Percentiles rank a stretch among this genome's conserved stretches.
phyloP scores from a whole-genome alignment of 2,797 vertebrate genomes.

The Thamnophis elegans region DNA sequence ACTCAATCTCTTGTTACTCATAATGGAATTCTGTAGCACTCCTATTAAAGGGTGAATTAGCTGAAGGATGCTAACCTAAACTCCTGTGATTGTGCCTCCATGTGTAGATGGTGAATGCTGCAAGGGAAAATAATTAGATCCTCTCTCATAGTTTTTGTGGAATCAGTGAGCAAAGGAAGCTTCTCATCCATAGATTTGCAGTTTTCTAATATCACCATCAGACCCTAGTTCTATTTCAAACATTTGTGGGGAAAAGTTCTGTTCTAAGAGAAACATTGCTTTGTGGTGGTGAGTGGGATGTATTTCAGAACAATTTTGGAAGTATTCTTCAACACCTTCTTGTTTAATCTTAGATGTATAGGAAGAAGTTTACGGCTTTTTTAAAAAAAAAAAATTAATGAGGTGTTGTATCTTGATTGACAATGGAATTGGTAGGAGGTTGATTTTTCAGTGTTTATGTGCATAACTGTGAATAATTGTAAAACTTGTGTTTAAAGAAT shows the following conservation, averaged over 20 bases:
- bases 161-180: background rate
- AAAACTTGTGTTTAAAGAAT: background rate
- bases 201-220: background rate
- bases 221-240: background rate
- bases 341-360: background rate
- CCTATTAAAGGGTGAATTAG: background rate
- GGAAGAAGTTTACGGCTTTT: background rate
- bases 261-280: background rate
- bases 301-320: background rate
- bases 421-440: background rate
- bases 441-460: background rate
- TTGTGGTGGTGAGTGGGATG: background rate
- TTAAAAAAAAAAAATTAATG: too few relatives aligned
- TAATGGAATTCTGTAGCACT: background rate
- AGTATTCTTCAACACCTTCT: background rate
- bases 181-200: background rate
- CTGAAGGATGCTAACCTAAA: background rate
- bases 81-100: background rate
- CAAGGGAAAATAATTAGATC: background rate
- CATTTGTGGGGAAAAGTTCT: background rate
- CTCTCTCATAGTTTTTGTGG: background rate
- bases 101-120: background rate
- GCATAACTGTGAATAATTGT: background rate
- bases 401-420: background rate
- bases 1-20: background rate